Evolutionary conservation across 2,797 vertebrate genomes (phyloP), one percentile per base, ranked within the genome.

Genomic region (Rachycentron canadum): DNA sequence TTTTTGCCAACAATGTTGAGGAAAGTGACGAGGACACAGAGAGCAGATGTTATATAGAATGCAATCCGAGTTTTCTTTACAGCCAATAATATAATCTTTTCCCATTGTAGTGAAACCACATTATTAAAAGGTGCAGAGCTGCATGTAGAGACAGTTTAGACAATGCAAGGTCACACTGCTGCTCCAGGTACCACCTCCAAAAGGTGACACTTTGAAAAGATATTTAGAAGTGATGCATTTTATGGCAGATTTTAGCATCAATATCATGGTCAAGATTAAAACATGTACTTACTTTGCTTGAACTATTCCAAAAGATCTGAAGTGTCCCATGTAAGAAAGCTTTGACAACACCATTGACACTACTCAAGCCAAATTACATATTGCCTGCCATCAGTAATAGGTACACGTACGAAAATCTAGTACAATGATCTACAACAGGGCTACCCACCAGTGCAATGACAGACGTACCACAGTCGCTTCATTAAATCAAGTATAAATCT

Each of bases 361-460:
- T 19, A 55, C 12, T 76, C 30, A 28, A 40, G 23, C 36, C 76
- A 82, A 52, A 62, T 55, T 1, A 76, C 45, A 83, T 34, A 16
- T 12, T 41, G 30, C 23, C 64, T 67, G 21, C 41, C 64, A 41
- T 70, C 55, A 80, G 68, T 61, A 63, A 75, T 12, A 64, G 41
- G 45, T 59, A 50, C 50, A 81, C 7, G 57, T 66, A 63, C 12
- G 3, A 28, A 34, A 19, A 23, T 76, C 38, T 64, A 70, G 63
- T 59, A 76, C 60, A 74, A 53, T 55, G 43, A 70, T 64, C 57
- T 73, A 69, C 34, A 28, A 80, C 26, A 59, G 26, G 52, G 57
- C 66, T 69, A 61, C 60, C 64, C 30, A 78, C 63, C 79, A 87
- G 83, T 80, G 81, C 53, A 84, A 81, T 50, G 70, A 84, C 63